Base-by-base conservation (phyloP, 2,797 vertebrate species). In the Thunnus albacares region DNA sequence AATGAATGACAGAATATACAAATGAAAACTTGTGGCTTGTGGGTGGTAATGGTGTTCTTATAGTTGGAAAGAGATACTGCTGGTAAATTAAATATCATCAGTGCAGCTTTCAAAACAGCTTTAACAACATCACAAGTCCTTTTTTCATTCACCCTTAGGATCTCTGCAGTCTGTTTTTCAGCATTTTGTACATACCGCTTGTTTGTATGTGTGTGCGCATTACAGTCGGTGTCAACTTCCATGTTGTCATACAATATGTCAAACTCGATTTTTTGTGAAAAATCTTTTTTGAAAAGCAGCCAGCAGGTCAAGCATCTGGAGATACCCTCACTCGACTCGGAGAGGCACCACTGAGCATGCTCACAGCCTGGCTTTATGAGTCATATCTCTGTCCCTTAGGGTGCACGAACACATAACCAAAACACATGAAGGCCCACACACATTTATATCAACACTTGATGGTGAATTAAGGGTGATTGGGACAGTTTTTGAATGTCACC, bases 301-400 rank as follows among this genome's bases (percentile, higher is more conserved):
- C 38, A 38, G 38, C 22, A 6, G 87, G 89, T 91, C 82, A 88
- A 90, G 78, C 80, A 70, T 87, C 73, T 77, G 57, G 55, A 80
- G 57, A 80, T 35, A 18, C 41, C 61, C 55, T 82, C 75, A 38
- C 53, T 60, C 22, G 11, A 20, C 66, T 67, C 11, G 10, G 60
- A 55, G 66, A 77, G 52, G 69, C 35, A 3, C 14, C 80, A 62
- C 58, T 63, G 78, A 83, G 73, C 83, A 60, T 35, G 79, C 83
- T 80, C 82, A 6, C 14, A n/a, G 67, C 67, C 49, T 2, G 10
- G 33, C 87, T 38, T 78, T 67, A 66, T 49, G 77, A 87, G 77
- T 92, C 88, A 80, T 3, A 24, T n/a, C 58, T 22, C 47, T 5
- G 33, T 11, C 59, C 86, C 84, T 0, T 22, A 71, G 77, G 89